phyloP scores from a whole-genome alignment of 2,797 vertebrate genomes.

The Microchirus variegatus region DNA sequence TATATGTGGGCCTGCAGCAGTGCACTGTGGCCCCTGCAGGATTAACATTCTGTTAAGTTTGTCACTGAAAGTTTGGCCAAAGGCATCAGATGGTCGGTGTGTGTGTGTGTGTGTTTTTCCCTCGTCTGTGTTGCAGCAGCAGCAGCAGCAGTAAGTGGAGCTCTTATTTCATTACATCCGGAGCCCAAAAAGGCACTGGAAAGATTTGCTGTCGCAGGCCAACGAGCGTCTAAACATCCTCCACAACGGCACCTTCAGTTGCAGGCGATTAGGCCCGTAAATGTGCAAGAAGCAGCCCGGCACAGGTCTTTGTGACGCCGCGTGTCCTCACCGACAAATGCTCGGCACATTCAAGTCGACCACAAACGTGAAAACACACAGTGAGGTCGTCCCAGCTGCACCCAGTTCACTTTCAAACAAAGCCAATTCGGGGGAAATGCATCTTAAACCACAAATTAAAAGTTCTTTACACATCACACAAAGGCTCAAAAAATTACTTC shows the following conservation, averaged over 20 bases:
- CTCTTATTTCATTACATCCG: too few relatives aligned
- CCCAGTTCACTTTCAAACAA: conserved; percentile 69
- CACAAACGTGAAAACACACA: too few relatives aligned
- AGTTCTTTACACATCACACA: conserved; percentile 33
- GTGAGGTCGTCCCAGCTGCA: too few relatives aligned
- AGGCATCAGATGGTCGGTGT: conserved; percentile 17
- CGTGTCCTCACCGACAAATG: too few relatives aligned
- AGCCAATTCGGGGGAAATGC: conserved; percentile 71
- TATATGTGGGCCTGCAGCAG: conserved; percentile 68
- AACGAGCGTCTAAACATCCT: conserved; percentile 71
- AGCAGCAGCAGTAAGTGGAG: conserved; percentile 18
- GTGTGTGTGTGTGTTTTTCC: conserved; percentile 12
- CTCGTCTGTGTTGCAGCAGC: conserved; percentile 39
- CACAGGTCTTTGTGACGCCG: too few relatives aligned
- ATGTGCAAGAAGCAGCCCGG: conserved; percentile 63
- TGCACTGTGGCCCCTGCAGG: conserved; percentile 15
- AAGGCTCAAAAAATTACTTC: conserved; percentile 3
- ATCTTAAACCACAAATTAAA: conserved; percentile 69
- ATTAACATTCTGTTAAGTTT: conserved; percentile 49
- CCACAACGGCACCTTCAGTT: conserved; percentile 75
- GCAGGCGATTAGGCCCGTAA: conserved; percentile 77
- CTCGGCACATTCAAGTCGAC: too few relatives aligned
- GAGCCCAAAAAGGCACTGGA: conserved; percentile 60
- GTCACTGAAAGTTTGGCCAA: conserved; percentile 45
- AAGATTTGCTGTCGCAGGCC: conserved; percentile 69